Evolutionary conservation across 2,113 vertebrate species (phyloP).

Genomic region (Anarhynchus alexandrinus): DNA sequence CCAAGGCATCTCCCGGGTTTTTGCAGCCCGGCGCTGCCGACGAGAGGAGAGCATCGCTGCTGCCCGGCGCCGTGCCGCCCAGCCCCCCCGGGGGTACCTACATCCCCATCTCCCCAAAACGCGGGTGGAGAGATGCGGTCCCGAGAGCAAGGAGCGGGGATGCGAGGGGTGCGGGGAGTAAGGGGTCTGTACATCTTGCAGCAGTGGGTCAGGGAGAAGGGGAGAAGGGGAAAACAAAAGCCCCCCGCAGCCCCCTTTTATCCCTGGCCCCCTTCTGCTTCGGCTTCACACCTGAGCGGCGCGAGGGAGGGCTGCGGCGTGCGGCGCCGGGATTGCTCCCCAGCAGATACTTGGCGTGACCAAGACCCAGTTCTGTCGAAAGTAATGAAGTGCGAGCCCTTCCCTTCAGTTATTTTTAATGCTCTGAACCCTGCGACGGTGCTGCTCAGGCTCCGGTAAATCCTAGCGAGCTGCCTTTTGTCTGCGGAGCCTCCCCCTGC

Average conservation of each 20-base stretch:
- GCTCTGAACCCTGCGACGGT: neutral
- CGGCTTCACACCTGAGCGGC: fast-evolving
- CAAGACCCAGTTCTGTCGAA: slow-evolving; percentile 51
- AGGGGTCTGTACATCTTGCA: neutral
- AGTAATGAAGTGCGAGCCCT: slow-evolving; percentile 26
- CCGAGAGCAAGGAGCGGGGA: neutral
- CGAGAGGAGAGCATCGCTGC: neutral
- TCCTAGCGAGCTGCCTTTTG: neutral
- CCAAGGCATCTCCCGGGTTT: fast-evolving
- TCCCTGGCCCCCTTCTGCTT: neutral
- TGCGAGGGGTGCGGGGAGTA: fast-evolving
- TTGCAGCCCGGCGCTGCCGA: neutral
- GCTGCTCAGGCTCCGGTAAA: neutral
- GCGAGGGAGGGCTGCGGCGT: neutral
- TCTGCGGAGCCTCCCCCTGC: neutral
- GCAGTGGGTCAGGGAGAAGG: fast-evolving
- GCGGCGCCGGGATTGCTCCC: neutral
- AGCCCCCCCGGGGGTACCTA: neutral
- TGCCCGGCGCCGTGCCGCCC: neutral
- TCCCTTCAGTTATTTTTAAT: slow-evolving; percentile 53
- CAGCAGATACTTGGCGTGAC: neutral
- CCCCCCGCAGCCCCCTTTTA: neutral
- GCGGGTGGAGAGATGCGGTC: fast-evolving
- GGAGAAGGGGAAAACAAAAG: neutral
- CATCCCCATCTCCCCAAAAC: fast-evolving